These are phyloP conservation scores for Phymatocera aterrima DNA, from an alignment of 2,888 invertebrate species.

Conservation along the genomic window DNA sequence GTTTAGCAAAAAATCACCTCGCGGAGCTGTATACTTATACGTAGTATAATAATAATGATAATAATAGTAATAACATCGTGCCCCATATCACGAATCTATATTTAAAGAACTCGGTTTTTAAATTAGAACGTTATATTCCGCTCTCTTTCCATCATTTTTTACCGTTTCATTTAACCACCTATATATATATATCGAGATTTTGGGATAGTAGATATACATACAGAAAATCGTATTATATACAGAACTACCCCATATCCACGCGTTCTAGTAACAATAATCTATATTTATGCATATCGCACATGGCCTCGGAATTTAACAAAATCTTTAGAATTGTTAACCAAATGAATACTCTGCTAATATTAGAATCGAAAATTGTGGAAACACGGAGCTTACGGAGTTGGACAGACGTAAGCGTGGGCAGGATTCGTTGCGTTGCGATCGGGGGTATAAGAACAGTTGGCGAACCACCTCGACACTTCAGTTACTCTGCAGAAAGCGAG, in stretches of 20 bases:
- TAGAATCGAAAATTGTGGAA: conserved; percentile 67
- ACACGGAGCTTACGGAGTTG: conserved; percentile 57
- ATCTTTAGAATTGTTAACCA: conserved; percentile 39
- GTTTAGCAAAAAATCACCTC: background rate
- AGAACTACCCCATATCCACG: background rate
- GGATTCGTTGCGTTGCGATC: conserved; percentile 56
- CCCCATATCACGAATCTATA: conserved; percentile 61
- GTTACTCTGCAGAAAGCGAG: conserved; percentile 58
- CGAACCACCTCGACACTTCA: conserved; percentile 65
- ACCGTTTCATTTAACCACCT: background rate
- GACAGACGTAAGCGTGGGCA: conserved; percentile 65
- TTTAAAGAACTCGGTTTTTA: conserved; percentile 53
- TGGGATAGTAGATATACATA: too few relatives aligned
- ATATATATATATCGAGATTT: background rate
- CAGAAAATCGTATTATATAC: too few relatives aligned
- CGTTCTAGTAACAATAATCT: background rate
- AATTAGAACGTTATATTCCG: conserved; percentile 17
- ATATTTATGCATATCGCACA: conserved; percentile 45
- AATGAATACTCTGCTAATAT: conserved; percentile 68
- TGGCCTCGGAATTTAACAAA: conserved; percentile 45
- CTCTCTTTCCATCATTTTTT: background rate
- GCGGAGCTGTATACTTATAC: background rate
- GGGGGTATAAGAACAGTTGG: conserved; percentile 67
- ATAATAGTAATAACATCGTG: conserved; percentile 56
- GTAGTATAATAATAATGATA: conserved; percentile 12